Percentiles rank a stretch among this genome's conserved stretches.
phyloP scores from a whole-genome alignment of 1,140 invertebrate species.

The Scaptomyza montana region DNA sequence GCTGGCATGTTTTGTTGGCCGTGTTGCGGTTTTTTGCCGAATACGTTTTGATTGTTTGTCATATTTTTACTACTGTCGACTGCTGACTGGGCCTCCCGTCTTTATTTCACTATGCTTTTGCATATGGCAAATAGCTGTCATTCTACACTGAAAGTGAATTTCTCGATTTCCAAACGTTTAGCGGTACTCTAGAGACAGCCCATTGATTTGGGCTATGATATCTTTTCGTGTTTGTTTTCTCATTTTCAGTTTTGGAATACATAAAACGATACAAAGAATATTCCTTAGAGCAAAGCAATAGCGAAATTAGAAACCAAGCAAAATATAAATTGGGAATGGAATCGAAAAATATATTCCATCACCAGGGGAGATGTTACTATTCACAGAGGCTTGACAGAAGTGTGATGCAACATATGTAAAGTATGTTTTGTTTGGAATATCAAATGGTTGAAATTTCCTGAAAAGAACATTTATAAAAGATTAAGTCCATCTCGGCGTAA shows the following conservation, averaged over 20 bases:
- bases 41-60: slow-evolving; percentile 79
- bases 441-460: no score
- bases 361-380: slow-evolving; percentile 38
- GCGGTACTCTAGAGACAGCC: not conserved
- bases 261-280: not conserved
- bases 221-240: not conserved
- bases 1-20: slow-evolving; percentile 67
- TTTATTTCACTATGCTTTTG: not conserved
- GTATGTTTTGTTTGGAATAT: no score
- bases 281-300: not conserved
- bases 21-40: slow-evolving; percentile 67
- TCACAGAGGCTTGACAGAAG: no score
- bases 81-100: no score
- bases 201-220: not conserved
- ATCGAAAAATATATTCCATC: slow-evolving; percentile 73
- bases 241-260: not conserved
- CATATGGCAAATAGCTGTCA: slow-evolving; percentile 14
- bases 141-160: not conserved
- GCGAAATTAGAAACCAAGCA: not conserved
- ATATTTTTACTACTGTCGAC: slow-evolving; percentile 63
- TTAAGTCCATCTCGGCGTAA: no score
- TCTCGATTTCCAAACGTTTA: no score
- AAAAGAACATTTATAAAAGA: no score
- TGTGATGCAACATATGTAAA: no score
- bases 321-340: slow-evolving; percentile 38